Evolutionary conservation across 2,888 invertebrate species (phyloP).

Genomic region (Mythimna loreyi): DNA sequence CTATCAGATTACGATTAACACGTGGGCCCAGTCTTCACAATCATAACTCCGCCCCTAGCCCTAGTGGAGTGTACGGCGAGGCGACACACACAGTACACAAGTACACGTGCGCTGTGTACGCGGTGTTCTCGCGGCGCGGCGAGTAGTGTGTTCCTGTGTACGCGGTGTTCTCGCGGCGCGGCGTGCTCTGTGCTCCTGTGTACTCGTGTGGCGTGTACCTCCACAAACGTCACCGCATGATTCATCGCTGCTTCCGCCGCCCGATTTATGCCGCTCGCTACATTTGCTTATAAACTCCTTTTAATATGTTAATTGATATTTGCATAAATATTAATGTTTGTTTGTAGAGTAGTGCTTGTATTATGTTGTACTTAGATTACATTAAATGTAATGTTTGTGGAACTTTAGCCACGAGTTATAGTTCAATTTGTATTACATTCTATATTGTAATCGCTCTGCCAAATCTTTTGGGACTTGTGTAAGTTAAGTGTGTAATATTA

Average conservation of each 20-base stretch:
- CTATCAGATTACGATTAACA: slow-evolving; percentile 31
- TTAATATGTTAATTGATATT: slow-evolving; percentile 68
- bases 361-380: slow-evolving; percentile 38
- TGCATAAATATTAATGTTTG: slow-evolving; percentile 67
- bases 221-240: slow-evolving; percentile 61
- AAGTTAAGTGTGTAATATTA: neutral
- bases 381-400: slow-evolving; percentile 26
- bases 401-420: slow-evolving; percentile 7
- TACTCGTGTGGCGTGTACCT: slow-evolving; percentile 38
- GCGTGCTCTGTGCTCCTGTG: neutral
- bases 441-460: neutral
- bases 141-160: slow-evolving; percentile 24
- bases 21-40: slow-evolving; percentile 9
- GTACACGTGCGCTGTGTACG: slow-evolving; percentile 19
- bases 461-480: neutral
- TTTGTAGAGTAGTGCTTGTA: slow-evolving; percentile 54
- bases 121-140: slow-evolving; percentile 29
- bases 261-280: slow-evolving; percentile 62
- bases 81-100: slow-evolving; percentile 35
- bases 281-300: slow-evolving; percentile 63
- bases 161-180: too few relatives aligned
- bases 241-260: slow-evolving; percentile 62
- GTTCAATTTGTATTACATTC: slow-evolving; percentile 5
- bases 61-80: slow-evolving; percentile 30
- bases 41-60: slow-evolving; percentile 21